A percentile compares a stretch with the other conserved stretches of the same genome.
Conservation (phyloP, 2,797 vertebrate species). For the Falco concolor region DNA sequence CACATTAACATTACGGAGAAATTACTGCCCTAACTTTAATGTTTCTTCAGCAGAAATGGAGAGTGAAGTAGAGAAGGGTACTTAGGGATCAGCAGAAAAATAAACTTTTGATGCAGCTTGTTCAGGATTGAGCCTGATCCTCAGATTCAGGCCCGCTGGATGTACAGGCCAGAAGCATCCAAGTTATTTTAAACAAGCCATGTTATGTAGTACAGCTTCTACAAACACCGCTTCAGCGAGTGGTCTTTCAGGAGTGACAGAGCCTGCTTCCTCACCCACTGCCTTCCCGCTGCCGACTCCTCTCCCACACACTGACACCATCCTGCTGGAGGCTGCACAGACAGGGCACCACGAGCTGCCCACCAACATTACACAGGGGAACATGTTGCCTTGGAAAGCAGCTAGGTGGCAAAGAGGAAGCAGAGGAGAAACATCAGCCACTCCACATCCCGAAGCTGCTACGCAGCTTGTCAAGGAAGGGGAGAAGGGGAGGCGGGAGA, state of each 20-base stretch:
- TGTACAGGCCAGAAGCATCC: not conserved
- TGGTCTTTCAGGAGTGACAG: not conserved
- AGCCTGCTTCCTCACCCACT: not conserved
- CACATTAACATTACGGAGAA: not conserved
- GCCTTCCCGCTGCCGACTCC: not conserved
- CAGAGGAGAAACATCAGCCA: not conserved
- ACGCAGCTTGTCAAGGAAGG: not conserved
- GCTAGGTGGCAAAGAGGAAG: not conserved
- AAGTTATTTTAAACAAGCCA: not conserved
- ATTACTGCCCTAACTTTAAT: not conserved
- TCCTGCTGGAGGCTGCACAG: not conserved
- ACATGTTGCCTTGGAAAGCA: not conserved
- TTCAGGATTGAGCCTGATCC: not conserved
- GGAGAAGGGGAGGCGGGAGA: not conserved
- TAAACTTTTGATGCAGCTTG: not conserved
- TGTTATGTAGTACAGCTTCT: not conserved
- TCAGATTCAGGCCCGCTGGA: not conserved
- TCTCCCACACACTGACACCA: accelerated
- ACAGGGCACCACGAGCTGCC: not conserved
- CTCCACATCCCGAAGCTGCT: not conserved
- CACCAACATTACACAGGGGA: accelerated
- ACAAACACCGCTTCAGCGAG: not conserved
- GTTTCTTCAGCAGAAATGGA: not conserved
- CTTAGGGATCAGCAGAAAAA: not conserved
- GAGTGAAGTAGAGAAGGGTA: not conserved